Percentiles rank a stretch among this genome's conserved stretches.
phyloP scores from a whole-genome alignment of 2,797 vertebrate genomes.

The Acanthis flammea region DNA sequence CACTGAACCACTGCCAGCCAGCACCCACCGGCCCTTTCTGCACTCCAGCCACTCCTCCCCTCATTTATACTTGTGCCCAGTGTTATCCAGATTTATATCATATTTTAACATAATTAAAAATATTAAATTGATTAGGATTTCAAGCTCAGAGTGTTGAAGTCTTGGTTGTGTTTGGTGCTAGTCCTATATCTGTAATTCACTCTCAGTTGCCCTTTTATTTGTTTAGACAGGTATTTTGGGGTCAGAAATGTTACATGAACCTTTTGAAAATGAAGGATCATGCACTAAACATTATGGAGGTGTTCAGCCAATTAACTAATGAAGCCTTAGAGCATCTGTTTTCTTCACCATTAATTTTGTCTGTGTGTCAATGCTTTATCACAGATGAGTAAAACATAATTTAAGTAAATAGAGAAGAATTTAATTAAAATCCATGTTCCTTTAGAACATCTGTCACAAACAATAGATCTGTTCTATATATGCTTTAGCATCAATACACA shows the following conservation, averaged over 20 bases:
- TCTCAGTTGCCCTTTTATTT: neutral
- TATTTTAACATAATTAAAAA: neutral
- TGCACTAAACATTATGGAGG: neutral
- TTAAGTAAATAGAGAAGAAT: neutral
- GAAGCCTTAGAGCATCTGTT: neutral
- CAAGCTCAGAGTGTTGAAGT: neutral
- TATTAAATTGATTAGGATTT: neutral
- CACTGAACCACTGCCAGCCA: neutral
- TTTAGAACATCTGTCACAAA: neutral
- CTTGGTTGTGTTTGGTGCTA: neutral
- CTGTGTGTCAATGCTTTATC: neutral
- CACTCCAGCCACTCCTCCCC: neutral
- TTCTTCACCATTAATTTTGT: neutral
- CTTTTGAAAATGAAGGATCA: neutral
- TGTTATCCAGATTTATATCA: neutral
- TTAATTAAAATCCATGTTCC: neutral
- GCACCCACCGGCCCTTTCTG: neutral
- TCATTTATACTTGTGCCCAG: neutral
- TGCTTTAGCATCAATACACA: neutral
- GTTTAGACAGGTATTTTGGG: neutral
- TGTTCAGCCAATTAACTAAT: neutral
- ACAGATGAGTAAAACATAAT: neutral
- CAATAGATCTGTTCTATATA: neutral
- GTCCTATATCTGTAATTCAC: neutral
- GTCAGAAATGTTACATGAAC: neutral